Evolutionary conservation across 2,113 vertebrate genomes (phyloP).

Genomic region (Lophochroa leadbeateri): DNA sequence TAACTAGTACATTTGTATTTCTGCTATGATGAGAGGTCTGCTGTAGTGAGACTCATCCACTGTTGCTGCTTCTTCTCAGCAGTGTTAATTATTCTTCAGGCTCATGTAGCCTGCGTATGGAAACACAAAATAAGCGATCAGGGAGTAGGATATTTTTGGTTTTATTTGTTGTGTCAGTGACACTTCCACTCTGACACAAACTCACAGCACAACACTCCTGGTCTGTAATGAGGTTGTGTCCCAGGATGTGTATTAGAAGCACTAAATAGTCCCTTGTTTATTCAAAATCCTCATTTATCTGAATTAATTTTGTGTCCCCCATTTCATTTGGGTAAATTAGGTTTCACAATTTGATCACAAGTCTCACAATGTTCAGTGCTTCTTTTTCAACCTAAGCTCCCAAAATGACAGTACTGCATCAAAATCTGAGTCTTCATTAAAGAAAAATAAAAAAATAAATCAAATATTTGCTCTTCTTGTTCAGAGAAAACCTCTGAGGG

Average conservation of each 20-base stretch:
- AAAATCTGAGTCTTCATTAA: not conserved
- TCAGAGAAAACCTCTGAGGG: not conserved
- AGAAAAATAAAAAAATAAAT: not conserved
- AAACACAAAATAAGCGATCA: conserved; percentile 58
- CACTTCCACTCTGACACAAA: conserved; percentile 66
- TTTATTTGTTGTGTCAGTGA: conserved; percentile 62
- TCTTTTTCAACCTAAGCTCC: not conserved
- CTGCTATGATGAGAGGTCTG: conserved; percentile 64
- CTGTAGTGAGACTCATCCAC: conserved; percentile 61
- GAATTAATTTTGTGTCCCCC: conserved; percentile 67
- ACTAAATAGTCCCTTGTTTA: conserved; percentile 64
- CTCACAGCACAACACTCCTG: conserved; percentile 33
- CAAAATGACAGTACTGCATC: not conserved
- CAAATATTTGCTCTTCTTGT: not conserved
- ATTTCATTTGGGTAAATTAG: conserved; percentile 66
- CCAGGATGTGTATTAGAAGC: conserved; percentile 59
- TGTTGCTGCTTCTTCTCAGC: conserved; percentile 53
- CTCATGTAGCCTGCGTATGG: conserved; percentile 40
- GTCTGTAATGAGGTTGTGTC: conserved; percentile 68
- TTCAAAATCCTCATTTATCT: conserved; percentile 66
- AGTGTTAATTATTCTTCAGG: conserved; percentile 70
- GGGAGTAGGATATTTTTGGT: conserved; percentile 63
- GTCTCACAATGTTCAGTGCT: conserved; percentile 4
- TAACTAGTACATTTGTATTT: conserved; percentile 68
- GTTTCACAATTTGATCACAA: conserved; percentile 65